Conservation (phyloP, 2,888 invertebrate genomes). For the Sinodicranocentrus sp. region DNA sequence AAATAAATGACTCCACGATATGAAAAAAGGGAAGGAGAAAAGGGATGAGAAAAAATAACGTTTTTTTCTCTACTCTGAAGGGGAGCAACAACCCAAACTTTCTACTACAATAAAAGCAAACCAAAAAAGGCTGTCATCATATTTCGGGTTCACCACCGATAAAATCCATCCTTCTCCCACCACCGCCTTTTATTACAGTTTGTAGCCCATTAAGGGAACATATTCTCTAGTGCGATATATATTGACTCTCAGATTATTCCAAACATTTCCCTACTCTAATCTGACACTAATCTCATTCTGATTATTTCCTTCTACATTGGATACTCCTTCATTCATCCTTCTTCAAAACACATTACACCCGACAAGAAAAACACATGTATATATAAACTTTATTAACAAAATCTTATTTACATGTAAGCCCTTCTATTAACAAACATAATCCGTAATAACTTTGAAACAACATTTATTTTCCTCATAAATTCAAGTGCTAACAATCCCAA, state of each 20-base stretch:
- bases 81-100: conserved; percentile 21
- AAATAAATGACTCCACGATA: conserved; percentile 26
- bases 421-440: conserved; percentile 11
- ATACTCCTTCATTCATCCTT: not conserved
- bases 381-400: not conserved
- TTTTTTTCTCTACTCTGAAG: too few relatives aligned
- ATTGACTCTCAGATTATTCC: conserved; percentile 38
- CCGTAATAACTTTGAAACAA: conserved; percentile 7
- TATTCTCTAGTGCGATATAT: conserved; percentile 16
- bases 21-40: conserved; percentile 16
- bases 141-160: conserved; percentile 30
- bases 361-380: not conserved
- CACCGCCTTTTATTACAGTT: conserved; percentile 21
- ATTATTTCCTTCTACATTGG: conserved; percentile 64
- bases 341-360: too few relatives aligned
- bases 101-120: conserved; percentile 40
- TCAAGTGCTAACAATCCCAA: conserved; percentile 45
- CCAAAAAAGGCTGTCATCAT: conserved; percentile 62
- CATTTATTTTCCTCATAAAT: conserved; percentile 30
- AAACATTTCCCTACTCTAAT: conserved; percentile 69
- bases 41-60: conserved; percentile 17
- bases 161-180: conserved; percentile 20
- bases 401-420: conserved; percentile 27
- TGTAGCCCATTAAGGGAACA: not conserved
- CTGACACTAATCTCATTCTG: conserved; percentile 76